Evolutionary conservation across 2,888 invertebrate species (phyloP).

Genomic region (Busseola fusca): DNA sequence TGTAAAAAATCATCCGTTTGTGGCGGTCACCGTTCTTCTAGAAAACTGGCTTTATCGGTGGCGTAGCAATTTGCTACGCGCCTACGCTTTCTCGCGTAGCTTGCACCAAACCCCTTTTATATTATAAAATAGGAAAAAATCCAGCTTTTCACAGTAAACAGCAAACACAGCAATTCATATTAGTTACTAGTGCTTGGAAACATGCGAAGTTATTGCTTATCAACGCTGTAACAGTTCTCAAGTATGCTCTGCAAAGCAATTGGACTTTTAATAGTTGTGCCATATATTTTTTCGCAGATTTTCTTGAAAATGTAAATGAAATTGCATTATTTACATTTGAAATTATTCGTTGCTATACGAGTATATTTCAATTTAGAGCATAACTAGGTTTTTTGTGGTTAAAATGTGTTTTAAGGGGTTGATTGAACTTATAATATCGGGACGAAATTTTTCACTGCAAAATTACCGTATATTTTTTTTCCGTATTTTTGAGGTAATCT

Average conservation of each 20-base stretch:
- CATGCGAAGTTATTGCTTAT: slow-evolving; percentile 61
- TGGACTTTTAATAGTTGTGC: slow-evolving; percentile 22
- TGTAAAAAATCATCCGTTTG: neutral
- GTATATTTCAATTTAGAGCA: slow-evolving; percentile 22
- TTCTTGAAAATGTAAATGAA: slow-evolving; percentile 38
- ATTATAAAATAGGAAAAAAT: slow-evolving; percentile 23
- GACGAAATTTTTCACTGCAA: neutral
- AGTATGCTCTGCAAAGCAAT: slow-evolving; percentile 32
- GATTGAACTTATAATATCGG: neutral
- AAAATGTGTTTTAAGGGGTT: neutral
- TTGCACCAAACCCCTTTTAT: neutral
- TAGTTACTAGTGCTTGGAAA: slow-evolving; percentile 46
- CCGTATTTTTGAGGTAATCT: neutral
- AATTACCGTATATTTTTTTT: neutral
- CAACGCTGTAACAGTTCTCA: slow-evolving; percentile 27
- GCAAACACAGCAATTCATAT: slow-evolving; percentile 58
- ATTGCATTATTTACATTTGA: slow-evolving; percentile 47
- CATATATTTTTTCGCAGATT: slow-evolving; percentile 22
- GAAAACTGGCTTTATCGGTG: neutral
- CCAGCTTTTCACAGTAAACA: slow-evolving; percentile 35
- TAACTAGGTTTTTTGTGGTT: neutral
- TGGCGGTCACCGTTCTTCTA: neutral
- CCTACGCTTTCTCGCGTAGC: neutral
- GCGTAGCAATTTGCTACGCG: neutral
- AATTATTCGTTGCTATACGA: slow-evolving; percentile 23